phyloP scores from a whole-genome alignment of 2,888 invertebrate genomes.

The Girardia tigrina region DNA sequence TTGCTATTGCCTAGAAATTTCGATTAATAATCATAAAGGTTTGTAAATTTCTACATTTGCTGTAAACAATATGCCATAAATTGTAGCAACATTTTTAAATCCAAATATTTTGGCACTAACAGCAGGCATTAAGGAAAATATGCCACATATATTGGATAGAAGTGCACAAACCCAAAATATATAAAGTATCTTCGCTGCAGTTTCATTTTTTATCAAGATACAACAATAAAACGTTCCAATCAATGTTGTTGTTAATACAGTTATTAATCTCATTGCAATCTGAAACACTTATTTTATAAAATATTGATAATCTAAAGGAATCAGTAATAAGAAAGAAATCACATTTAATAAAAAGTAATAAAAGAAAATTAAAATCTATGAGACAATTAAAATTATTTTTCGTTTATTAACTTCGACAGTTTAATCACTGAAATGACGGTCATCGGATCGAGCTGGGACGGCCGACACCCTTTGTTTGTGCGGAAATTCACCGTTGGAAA shows the following conservation, averaged over 20 bases:
- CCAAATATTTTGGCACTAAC: neutral
- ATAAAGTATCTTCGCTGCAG: neutral
- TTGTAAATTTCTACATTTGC: neutral
- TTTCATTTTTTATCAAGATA: neutral
- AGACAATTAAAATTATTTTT: too few species aligned
- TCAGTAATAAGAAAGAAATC: too few species aligned
- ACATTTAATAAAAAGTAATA: too few species aligned
- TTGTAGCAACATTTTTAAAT: neutral
- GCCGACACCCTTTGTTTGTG: too few species aligned
- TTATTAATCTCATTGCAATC: conserved; percentile 1
- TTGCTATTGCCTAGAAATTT: neutral
- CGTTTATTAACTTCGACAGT: too few species aligned
- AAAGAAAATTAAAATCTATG: too few species aligned
- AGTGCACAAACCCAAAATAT: neutral
- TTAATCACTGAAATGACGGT: too few species aligned
- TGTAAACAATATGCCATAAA: neutral
- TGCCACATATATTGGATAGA: neutral
- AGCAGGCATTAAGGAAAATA: neutral
- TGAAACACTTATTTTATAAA: too few species aligned
- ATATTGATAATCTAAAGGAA: too few species aligned
- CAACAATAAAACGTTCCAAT: conserved; percentile 15
- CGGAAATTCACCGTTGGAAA: too few species aligned
- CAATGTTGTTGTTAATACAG: neutral
- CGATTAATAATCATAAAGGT: neutral
- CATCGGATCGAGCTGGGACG: too few species aligned